phyloP scores from a whole-genome alignment of 2,888 invertebrate species.

The Gonocerus acuteangulatus region DNA sequence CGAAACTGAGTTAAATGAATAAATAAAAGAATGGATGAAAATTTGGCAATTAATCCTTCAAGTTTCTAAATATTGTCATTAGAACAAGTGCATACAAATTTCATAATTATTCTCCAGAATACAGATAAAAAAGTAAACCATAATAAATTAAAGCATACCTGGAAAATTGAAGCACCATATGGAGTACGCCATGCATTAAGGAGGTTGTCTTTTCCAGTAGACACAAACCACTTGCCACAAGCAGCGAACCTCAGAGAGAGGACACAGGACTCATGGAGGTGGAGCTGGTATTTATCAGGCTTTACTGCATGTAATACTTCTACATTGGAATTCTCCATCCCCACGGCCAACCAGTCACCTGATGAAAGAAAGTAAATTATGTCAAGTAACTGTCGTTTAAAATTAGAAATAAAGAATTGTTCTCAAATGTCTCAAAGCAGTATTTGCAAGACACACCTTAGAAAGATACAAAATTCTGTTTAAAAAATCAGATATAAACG shows the following conservation, averaged over 20 bases:
- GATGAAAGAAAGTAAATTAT: neutral
- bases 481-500: too few species aligned
- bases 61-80: too few species aligned
- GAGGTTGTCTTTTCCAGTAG: slow-evolving; percentile 93
- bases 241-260: slow-evolving; percentile 89
- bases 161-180: slow-evolving; percentile 94
- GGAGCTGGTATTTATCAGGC: slow-evolving; percentile 90
- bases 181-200: slow-evolving; percentile 96
- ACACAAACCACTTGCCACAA: slow-evolving; percentile 96
- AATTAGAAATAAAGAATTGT: neutral
- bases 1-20: too few species aligned
- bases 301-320: slow-evolving; percentile 87
- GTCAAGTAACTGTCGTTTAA: neutral
- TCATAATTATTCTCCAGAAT: too few species aligned
- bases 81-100: too few species aligned
- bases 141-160: too few species aligned
- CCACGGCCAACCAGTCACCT: slow-evolving; percentile 94
- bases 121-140: too few species aligned
- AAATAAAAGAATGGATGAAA: too few species aligned
- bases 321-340: slow-evolving; percentile 96
- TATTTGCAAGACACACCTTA: too few species aligned
- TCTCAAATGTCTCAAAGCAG: too few species aligned
- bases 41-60: too few species aligned
- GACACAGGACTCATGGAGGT: slow-evolving; percentile 94
- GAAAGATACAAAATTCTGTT: too few species aligned